phyloP scores from a whole-genome alignment of 64 coral and sea anemone genomes.

The Catalaphyllia jardinei region DNA sequence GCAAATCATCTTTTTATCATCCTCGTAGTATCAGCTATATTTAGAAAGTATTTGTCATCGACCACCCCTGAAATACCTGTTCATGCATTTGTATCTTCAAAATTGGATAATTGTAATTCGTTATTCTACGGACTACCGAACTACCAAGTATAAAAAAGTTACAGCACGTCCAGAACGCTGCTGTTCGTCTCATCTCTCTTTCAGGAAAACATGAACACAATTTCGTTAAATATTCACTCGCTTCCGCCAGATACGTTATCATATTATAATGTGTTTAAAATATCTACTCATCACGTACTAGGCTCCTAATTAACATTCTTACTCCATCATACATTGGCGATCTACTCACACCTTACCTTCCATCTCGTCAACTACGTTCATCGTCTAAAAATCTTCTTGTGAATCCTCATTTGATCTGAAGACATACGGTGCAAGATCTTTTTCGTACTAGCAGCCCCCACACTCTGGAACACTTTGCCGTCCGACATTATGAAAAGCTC shows the following conservation, averaged over 20 bases:
- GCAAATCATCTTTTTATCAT: constrained; percentile 38
- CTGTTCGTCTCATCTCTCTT: constrained; percentile 4
- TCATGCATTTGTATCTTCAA: constrained; percentile 52
- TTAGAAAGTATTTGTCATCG: constrained; percentile 36
- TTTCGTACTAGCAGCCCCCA: constrained; percentile 11
- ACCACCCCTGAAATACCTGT: constrained; percentile 26
- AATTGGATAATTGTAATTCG: constrained; percentile 57
- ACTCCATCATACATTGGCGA: constrained; percentile 40
- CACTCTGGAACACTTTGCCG: constrained; percentile 52
- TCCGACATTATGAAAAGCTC: background rate
- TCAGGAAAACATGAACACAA: constrained; percentile 39
- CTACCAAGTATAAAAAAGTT: constrained; percentile 31
- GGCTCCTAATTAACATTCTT: constrained; percentile 22
- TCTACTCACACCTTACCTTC: constrained; percentile 32
- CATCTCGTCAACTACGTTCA: constrained; percentile 33
- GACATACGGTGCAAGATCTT: constrained; percentile 13
- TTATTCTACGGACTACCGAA: constrained; percentile 41
- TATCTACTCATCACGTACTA: constrained; percentile 64
- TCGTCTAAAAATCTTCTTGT: constrained; percentile 3
- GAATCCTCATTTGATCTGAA: background rate
- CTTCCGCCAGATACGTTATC: constrained; percentile 22
- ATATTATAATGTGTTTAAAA: constrained; percentile 51
- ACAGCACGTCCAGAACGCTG: constrained; percentile 46
- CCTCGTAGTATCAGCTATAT: constrained; percentile 39
- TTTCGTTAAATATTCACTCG: constrained; percentile 27